Evolutionary conservation across 2,113 vertebrate genomes (phyloP).

Genomic region (Ceyx margarethae): DNA sequence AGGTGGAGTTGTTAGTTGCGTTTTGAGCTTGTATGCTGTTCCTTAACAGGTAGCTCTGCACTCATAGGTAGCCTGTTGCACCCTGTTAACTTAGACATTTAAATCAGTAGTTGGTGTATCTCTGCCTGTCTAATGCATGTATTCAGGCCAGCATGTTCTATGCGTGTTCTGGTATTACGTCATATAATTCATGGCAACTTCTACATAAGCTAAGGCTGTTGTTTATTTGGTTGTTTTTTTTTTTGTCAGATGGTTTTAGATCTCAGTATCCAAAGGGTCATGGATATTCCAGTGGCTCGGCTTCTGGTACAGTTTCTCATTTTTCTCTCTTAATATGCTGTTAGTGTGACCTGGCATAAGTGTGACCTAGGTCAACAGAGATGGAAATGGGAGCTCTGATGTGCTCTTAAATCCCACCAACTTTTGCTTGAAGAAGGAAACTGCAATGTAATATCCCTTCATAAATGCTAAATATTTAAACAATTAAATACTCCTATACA

Average conservation of each 20-base stretch:
- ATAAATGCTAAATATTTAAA: not conserved
- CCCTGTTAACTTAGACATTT: accelerated
- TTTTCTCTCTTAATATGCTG: not conserved
- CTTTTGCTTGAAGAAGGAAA: not conserved
- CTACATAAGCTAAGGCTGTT: not conserved
- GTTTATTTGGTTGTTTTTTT: not conserved
- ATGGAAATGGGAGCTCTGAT: not conserved
- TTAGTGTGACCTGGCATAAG: not conserved
- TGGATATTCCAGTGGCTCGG: not conserved
- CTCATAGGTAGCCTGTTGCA: not conserved
- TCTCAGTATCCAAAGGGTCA: accelerated
- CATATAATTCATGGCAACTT: not conserved
- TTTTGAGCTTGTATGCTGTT: not conserved
- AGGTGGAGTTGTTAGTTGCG: not conserved
- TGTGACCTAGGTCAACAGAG: not conserved
- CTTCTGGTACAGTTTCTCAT: not conserved
- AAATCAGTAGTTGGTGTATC: not conserved
- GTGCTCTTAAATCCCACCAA: not conserved
- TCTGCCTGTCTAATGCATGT: not conserved
- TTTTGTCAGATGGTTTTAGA: not conserved
- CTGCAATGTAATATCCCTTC: not conserved
- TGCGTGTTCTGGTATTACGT: not conserved
- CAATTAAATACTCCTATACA: not conserved
- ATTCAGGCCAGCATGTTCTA: not conserved
- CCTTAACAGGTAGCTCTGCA: too few relatives aligned